These are phyloP conservation scores for Danionella cerebrum DNA, from an alignment of 2,113 vertebrate genomes.

Conservation along the genomic window DNA sequence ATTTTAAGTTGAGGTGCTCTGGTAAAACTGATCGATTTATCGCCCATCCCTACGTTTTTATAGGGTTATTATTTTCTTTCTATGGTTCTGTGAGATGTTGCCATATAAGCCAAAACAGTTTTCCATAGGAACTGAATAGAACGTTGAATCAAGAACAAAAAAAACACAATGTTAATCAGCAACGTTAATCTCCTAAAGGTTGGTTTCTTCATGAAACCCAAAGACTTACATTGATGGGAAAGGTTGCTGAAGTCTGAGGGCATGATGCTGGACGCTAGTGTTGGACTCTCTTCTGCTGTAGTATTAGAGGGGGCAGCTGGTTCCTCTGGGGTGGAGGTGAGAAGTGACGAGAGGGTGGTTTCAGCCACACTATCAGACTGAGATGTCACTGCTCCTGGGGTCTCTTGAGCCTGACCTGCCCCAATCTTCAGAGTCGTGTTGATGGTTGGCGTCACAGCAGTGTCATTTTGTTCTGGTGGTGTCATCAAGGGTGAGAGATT, in stretches of 20 bases:
- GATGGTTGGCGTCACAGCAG: background rate
- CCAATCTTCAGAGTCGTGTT: conserved; percentile 26
- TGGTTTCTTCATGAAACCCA: background rate
- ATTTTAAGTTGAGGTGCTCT: no score
- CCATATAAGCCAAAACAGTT: no score
- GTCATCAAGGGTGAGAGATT: background rate
- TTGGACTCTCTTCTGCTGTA: conserved; percentile 44
- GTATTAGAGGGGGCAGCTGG: conserved; percentile 35
- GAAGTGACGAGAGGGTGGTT: conserved; percentile 42
- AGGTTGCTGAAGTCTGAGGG: conserved; percentile 73
- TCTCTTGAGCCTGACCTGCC: conserved; percentile 19
- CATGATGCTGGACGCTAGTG: conserved; percentile 43
- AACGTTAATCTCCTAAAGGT: no score
- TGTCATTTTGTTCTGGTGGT: conserved; percentile 40
- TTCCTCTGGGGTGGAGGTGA: conserved; percentile 45
- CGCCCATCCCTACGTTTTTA: no score
- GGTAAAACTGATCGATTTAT: no score
- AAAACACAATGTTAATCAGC: no score
- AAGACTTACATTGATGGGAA: conserved; percentile 81
- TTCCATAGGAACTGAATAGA: no score
- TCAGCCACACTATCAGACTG: conserved; percentile 43
- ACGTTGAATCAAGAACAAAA: no score
- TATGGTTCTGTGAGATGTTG: no score
- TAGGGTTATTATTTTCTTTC: no score
- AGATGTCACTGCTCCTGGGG: conserved; percentile 30